phyloP scores from a whole-genome alignment of 1,140 invertebrate genomes.

The Trigoniulus corallinus region DNA sequence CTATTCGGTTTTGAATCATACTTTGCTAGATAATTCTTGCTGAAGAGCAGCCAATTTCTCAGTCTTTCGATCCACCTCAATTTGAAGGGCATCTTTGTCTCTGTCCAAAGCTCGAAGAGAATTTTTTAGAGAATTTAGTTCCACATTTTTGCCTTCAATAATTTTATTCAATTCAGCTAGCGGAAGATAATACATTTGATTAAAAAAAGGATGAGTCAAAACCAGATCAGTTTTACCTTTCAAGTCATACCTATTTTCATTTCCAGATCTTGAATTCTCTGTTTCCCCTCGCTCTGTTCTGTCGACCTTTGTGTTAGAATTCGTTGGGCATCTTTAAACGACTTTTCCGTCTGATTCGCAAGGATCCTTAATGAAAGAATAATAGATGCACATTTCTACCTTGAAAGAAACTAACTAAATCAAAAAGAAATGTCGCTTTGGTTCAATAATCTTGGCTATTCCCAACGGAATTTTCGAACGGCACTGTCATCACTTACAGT shows the following conservation, averaged over 20 bases:
- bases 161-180: background rate
- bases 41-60: background rate
- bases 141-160: background rate
- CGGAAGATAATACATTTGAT: background rate
- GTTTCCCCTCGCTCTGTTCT: background rate
- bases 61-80: background rate
- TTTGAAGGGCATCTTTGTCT: constrained; percentile 4
- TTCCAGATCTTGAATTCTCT: background rate
- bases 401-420: no score
- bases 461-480: no score
- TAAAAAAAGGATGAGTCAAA: background rate
- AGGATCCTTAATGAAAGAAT: no score
- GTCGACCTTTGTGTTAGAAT: background rate
- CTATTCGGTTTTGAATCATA: no score
- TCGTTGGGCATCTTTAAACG: background rate
- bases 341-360: background rate
- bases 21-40: background rate
- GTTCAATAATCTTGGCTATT: no score
- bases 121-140: background rate
- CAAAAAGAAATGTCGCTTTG: no score
- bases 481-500: no score
- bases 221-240: background rate
- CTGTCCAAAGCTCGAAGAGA: background rate
- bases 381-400: no score
- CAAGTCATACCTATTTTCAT: background rate